Base-by-base conservation (phyloP, 2,797 vertebrate species). In the Catharus ustulatus region DNA sequence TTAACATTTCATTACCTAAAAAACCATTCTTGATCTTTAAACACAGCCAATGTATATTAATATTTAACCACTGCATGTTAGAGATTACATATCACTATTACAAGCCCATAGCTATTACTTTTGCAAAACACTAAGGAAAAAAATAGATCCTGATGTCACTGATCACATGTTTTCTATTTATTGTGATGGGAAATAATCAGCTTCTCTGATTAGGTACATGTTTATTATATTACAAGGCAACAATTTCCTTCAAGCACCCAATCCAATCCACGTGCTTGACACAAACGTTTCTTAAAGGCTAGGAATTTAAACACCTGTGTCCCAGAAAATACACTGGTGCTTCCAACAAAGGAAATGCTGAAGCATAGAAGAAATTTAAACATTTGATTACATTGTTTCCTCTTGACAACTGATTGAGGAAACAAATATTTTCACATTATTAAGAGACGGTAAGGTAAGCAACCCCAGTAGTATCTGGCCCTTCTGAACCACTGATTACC, bases 21-120 rank as follows among this genome's bases (percentile, higher is more conserved):
- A 76, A 96, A 59, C 32, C 40, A 36, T 86, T 93, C 82, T 32
- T 90, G 54, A 92, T 94, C 91, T 96, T 96, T 94, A 95, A 95
- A 96, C 87, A 89, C 11, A 68, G 72, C 29, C 87, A 76, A 68
- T 48, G 59, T 64, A 71, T 61, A 95, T 96, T 97, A 97, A 97
- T 95, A 94, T 95, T 96, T 96, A 96, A 97, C 92, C 72, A 93
- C 45, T 36, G 63, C 59, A 79, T 29, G 74, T 82, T 64, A 91
- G 72, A 94, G 92, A 95, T 89, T 91, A 83, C 30, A 2, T 94
- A 87, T 85, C 93, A 89, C 92, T 72, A 69, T 91, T 84, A 89
- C 48, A 87, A 77, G 63, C 77, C 92, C 78, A 59, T 3, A 77
- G 54, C 51, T 93, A 89, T 81, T 89, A 77, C 46, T 80, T 95